Evolutionary conservation across 2,113 vertebrate genomes (phyloP).

Genomic region (Scartelaos histophorus): DNA sequence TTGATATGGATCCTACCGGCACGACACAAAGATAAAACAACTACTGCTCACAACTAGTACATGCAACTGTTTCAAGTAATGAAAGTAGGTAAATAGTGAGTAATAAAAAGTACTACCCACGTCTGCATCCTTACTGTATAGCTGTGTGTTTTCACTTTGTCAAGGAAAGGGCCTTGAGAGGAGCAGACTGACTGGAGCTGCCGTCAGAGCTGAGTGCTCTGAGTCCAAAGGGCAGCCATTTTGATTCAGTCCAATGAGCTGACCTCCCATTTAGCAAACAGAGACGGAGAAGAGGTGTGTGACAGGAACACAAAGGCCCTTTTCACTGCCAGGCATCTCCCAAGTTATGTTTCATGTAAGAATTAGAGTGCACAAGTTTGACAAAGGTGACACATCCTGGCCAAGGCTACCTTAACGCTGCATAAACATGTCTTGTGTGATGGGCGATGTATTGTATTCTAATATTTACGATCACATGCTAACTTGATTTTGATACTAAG

Average conservation of each 20-base stretch:
- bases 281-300: conserved; percentile 41
- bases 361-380: background rate
- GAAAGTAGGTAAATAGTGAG: background rate
- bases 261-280: conserved; percentile 59
- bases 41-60: too few relatives aligned
- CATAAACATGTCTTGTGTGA: background rate
- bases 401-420: background rate
- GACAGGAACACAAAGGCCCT: conserved; percentile 13
- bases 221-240: conserved; percentile 71
- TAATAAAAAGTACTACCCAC: background rate
- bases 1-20: too few relatives aligned
- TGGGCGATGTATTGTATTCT: background rate
- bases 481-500: too few relatives aligned
- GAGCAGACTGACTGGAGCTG: conserved; percentile 56
- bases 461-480: too few relatives aligned
- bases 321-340: conserved; percentile 12
- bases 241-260: conserved; percentile 65
- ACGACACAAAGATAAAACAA: too few relatives aligned
- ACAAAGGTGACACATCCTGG: background rate
- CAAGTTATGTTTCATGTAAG: conserved; percentile 9
- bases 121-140: background rate
- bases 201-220: conserved; percentile 66
- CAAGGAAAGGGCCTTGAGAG: conserved; percentile 58
- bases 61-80: background rate
- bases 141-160: conserved; percentile 19